A percentile compares a stretch with the other conserved stretches of the same genome.
Evolutionary conservation across 2,888 invertebrate species (phyloP).

Genomic region (Agrilus biguttatus): DNA sequence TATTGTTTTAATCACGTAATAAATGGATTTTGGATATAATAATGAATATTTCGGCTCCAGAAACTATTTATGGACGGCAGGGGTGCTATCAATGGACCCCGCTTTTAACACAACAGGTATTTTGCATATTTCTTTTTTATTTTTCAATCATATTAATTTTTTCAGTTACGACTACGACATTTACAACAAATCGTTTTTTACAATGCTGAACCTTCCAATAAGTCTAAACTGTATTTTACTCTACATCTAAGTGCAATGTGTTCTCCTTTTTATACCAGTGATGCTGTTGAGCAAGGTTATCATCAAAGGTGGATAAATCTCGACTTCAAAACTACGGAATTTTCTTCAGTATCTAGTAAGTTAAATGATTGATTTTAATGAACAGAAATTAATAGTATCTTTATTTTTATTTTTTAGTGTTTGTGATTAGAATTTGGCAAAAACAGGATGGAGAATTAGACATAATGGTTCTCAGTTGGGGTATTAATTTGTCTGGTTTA

Average conservation of each 20-base stretch:
- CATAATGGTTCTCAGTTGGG: constrained; percentile 62
- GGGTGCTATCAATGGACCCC: constrained; percentile 70
- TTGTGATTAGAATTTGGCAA: constrained; percentile 36
- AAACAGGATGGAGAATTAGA: constrained; percentile 31
- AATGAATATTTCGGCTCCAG: constrained; percentile 25
- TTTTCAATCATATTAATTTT: constrained; percentile 10
- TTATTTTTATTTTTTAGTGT: constrained; percentile 1
- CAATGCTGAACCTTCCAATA: constrained; percentile 35
- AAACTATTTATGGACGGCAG: constrained; percentile 43
- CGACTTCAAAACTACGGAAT: constrained; percentile 44
- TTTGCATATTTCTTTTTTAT: not conserved
- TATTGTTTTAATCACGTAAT: no score
- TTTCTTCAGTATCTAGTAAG: constrained; percentile 29
- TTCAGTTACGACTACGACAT: constrained; percentile 60
- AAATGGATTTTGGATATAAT: no score
- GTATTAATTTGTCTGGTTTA: constrained; percentile 72
- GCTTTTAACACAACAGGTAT: constrained; percentile 67
- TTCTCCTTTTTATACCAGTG: constrained; percentile 73
- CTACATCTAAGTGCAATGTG: constrained; percentile 69
- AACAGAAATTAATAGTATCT: not conserved
- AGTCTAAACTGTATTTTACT: constrained; percentile 59
- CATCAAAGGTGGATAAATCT: constrained; percentile 75
- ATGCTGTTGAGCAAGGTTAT: constrained; percentile 46
- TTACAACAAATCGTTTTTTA: constrained; percentile 59
- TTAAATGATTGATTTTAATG: not conserved